Percentiles rank a stretch among this genome's conserved stretches.
Evolutionary conservation across 2,113 vertebrate species (phyloP).

Genomic region (Laticauda colubrina): DNA sequence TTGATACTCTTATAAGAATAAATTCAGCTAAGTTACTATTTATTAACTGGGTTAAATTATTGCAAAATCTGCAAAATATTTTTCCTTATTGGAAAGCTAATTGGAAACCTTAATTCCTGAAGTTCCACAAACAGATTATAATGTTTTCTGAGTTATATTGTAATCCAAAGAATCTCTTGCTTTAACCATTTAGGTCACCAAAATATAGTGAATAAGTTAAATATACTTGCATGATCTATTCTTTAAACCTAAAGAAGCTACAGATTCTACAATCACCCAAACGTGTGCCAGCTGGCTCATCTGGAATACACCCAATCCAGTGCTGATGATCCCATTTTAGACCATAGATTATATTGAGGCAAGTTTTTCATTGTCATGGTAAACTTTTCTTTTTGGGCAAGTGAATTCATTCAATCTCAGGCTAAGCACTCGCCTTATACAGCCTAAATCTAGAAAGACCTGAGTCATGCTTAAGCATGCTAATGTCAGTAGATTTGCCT

Average conservation of each 20-base stretch:
- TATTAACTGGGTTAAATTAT: background rate
- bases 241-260: background rate
- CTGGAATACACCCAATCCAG: background rate
- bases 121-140: background rate
- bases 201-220: background rate
- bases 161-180: background rate
- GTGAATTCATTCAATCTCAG: background rate
- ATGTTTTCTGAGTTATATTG: background rate
- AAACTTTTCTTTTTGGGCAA: background rate
- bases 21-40: background rate
- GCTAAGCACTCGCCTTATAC: background rate
- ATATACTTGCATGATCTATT: background rate
- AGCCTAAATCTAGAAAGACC: background rate
- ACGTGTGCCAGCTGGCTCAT: background rate
- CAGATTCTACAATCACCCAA: background rate
- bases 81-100: rapidly evolving
- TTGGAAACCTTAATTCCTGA: background rate
- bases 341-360: background rate
- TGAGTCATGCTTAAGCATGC: background rate
- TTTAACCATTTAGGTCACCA: background rate
- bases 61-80: background rate
- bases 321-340: background rate
- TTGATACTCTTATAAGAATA: background rate
- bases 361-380: background rate
- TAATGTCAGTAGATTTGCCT: background rate